These are phyloP conservation scores for Augiades crinisus DNA, from an alignment of 2,888 invertebrate species.

Conservation along the genomic window DNA sequence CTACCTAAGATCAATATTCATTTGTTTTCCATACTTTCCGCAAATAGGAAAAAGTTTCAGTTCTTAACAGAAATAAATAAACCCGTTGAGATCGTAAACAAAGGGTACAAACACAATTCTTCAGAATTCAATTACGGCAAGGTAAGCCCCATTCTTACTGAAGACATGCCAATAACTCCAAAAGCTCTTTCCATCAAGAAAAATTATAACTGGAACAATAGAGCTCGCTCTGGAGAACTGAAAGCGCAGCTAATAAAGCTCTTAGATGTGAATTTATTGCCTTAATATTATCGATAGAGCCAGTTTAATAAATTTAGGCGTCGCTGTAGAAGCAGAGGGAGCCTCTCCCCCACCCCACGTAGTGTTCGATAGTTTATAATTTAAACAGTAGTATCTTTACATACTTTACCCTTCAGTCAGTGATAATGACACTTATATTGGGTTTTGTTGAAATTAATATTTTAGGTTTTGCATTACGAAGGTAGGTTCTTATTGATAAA, in stretches of 20 bases:
- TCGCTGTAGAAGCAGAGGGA: conserved; percentile 7
- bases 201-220: conserved; percentile 6
- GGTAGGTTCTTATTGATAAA: too few relatives aligned
- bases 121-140: background rate
- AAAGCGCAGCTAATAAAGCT: background rate
- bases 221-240: background rate
- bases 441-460: too few relatives aligned
- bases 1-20: too few relatives aligned
- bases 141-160: background rate
- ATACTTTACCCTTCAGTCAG: background rate
- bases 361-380: background rate
- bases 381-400: background rate
- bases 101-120: background rate
- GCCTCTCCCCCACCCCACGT: background rate
- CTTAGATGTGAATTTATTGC: conserved; percentile 19
- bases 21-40: too few relatives aligned
- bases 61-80: background rate
- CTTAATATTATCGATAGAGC: conserved; percentile 16
- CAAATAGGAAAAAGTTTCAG: background rate
- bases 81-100: conserved; percentile 1
- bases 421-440: too few relatives aligned
- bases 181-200: conserved; percentile 16
- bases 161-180: conserved; percentile 4
- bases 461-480: too few relatives aligned
- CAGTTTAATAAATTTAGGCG: conserved; percentile 23